These are phyloP conservation scores for Tinamus major DNA, from an alignment of 2,797 vertebrate genomes.

Conservation along the genomic window DNA sequence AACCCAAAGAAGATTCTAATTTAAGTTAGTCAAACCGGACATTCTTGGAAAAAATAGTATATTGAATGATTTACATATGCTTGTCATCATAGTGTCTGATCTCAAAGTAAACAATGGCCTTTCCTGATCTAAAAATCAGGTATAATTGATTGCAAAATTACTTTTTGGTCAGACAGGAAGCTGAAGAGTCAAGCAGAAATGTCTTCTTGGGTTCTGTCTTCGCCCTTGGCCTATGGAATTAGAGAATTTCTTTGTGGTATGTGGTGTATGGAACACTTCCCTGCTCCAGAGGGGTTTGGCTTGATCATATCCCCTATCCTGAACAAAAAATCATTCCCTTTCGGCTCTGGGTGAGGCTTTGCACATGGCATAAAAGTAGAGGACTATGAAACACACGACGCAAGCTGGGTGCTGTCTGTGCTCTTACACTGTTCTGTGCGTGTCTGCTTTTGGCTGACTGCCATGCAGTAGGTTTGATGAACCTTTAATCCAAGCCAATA, in stretches of 20 bases:
- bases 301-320: neutral
- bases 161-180: neutral
- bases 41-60: constrained; percentile 26
- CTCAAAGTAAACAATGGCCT: fast-evolving
- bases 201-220: neutral
- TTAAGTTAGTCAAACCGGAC: constrained; percentile 42
- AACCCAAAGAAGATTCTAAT: constrained; percentile 1
- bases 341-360: neutral
- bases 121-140: neutral
- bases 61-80: constrained; percentile 2
- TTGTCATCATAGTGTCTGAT: neutral
- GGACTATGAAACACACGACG: neutral
- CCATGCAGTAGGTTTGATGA: too few species aligned
- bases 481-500: neutral
- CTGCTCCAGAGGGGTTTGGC: neutral
- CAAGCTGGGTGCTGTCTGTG: neutral
- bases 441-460: neutral
- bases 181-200: neutral
- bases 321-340: neutral
- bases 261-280: fast-evolving
- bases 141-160: neutral
- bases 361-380: neutral
- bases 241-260: neutral
- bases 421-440: neutral
- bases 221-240: neutral